Evolutionary conservation across 1,140 invertebrate species (phyloP), one percentile per base, ranked within the genome.

Genomic region (Papilio machaon): DNA sequence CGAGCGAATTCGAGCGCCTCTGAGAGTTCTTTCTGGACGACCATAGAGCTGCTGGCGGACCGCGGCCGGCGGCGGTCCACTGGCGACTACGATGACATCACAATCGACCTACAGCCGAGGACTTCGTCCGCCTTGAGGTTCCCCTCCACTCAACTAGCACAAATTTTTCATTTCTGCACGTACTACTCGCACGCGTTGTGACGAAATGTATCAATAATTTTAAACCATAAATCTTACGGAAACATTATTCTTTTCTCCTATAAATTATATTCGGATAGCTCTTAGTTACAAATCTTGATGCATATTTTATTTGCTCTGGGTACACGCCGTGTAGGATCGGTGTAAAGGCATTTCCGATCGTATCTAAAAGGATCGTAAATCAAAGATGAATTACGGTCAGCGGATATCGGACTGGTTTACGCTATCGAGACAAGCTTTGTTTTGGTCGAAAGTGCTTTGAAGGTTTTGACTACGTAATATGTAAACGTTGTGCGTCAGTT

Each of bases 11-110:
- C 94, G 30, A 92, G 87, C 82, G 86, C 89, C 19, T 93, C 94
- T 1, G 92, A 95, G 46, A 91, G 92, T 43, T 91, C 92, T 13
- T 95, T 95, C 81, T 95, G 94, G 94, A 95, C 94, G 35, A 95
- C 94, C 13, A 95, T 95, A 77, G 94, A 95, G 79, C 88, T 95
- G 38, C 87, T 95, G 13, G 94, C 94, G n/a, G 95, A 90, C 35
- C 88, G 92, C 7, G 91, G 91, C 23, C 85, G 93, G 13, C 87
- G 91, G n/a, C 80, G 86, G 19, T 94, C 93, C 10, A 86, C 89
- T 11, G 87, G 86, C 10, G 93, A 94, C 80, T 84, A 82, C 38
- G 92, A 94, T 73, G 89, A 94, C 74, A 78, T 81, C 67, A 80
- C 87, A 2, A 19, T 87, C 35, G 81, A 87, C 19, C 64, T 85